These are phyloP conservation scores for Montipora sp. DNA, from an alignment of 64 coral and sea anemone genomes.

Conservation along the genomic window DNA sequence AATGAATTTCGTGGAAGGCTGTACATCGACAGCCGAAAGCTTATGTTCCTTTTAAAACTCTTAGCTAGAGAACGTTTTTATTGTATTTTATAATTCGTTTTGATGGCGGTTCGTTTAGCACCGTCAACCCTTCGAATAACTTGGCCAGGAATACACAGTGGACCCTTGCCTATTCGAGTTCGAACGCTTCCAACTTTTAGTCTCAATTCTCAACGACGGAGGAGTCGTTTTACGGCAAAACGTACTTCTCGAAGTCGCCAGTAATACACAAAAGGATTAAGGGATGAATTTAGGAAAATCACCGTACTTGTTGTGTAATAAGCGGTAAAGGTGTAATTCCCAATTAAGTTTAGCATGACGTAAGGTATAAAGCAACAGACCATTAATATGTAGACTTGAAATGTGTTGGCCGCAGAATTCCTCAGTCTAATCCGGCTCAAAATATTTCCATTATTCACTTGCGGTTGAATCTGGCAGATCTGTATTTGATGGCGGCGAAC, in stretches of 20 bases:
- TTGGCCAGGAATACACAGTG: no score
- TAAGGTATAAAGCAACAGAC: neutral
- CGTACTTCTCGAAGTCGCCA: conserved; percentile 1
- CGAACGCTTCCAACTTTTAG: no score
- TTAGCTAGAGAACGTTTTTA: no score
- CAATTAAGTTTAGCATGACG: neutral
- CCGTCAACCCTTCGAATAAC: no score
- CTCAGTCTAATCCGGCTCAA: neutral
- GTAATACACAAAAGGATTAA: neutral
- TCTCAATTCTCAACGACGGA: neutral
- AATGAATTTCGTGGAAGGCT: no score
- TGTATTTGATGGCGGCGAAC: conserved; percentile 8
- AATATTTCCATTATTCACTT: neutral
- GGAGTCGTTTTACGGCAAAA: neutral
- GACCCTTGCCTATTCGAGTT: no score
- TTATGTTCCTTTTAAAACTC: no score
- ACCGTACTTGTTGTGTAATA: neutral
- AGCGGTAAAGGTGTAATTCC: neutral
- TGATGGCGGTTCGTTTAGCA: no score
- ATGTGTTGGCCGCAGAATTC: neutral
- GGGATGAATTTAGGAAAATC: neutral
- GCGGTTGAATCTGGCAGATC: neutral
- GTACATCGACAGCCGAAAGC: no score
- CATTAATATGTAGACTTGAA: neutral
- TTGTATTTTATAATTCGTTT: no score